Evolutionary conservation across 2,113 vertebrate genomes (phyloP).

Genomic region (Podilymbus podiceps): DNA sequence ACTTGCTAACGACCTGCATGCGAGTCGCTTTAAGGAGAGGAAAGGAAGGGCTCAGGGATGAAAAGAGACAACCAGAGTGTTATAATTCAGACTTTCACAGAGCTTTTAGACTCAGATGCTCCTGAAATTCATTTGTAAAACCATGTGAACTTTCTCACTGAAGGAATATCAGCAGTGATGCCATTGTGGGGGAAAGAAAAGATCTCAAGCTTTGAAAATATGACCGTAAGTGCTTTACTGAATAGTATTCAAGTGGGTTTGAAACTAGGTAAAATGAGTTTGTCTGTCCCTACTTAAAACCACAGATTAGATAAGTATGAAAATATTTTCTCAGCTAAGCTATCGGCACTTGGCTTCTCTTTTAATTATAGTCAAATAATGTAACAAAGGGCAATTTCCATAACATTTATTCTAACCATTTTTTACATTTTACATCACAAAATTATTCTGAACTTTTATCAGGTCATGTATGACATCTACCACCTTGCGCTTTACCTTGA

Average conservation of each 20-base stretch:
- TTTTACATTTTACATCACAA: slow-evolving; percentile 14
- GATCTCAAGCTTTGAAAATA: slow-evolving; percentile 63
- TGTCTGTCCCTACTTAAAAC: slow-evolving; percentile 61
- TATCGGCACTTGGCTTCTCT: slow-evolving; percentile 21
- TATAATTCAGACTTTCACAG: slow-evolving; percentile 43
- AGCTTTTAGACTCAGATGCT: slow-evolving; percentile 39
- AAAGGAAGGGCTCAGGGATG: slow-evolving; percentile 15
- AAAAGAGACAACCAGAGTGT: slow-evolving; percentile 43
- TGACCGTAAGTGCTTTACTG: slow-evolving; percentile 21
- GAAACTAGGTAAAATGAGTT: slow-evolving; percentile 61
- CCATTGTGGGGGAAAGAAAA: slow-evolving; percentile 59
- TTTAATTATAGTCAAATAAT: slow-evolving; percentile 40
- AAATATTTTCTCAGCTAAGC: slow-evolving; percentile 33
- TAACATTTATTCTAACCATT: slow-evolving; percentile 34
- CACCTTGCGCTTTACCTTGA: neutral
- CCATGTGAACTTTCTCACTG: slow-evolving; percentile 59
- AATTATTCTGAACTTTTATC: slow-evolving; percentile 47
- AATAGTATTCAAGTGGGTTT: slow-evolving; percentile 56
- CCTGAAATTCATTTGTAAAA: slow-evolving; percentile 56
- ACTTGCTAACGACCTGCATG: neutral
- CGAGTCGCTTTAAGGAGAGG: slow-evolving; percentile 18
- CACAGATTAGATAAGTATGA: slow-evolving; percentile 45
- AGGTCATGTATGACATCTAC: neutral
- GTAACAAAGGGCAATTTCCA: slow-evolving; percentile 43
- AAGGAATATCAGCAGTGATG: slow-evolving; percentile 63